Conservation (phyloP, 2,797 vertebrate species). For the Xyrichtys novacula region DNA sequence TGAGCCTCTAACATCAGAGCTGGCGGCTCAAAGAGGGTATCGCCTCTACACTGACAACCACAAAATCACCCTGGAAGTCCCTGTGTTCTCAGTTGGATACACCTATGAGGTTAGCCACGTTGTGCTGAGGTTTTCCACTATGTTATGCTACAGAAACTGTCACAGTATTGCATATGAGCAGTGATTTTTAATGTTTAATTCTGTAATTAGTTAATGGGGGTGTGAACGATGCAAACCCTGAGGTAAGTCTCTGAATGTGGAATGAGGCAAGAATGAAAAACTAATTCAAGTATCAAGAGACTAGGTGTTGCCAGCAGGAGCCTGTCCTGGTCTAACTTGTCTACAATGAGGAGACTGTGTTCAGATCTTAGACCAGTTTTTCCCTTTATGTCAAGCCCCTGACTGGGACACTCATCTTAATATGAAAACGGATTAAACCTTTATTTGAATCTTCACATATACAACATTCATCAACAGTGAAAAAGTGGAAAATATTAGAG, state of each 20-base stretch:
- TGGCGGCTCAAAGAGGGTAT: constrained; percentile 73
- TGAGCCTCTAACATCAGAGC: constrained; percentile 67
- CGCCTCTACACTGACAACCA: constrained; percentile 62
- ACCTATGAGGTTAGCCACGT: constrained; percentile 75
- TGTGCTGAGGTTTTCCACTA: not conserved
- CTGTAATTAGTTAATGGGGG: not conserved
- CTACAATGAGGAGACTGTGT: too few relatives aligned
- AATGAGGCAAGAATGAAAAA: too few relatives aligned
- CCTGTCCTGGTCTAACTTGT: too few relatives aligned
- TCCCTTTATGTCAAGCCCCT: too few relatives aligned
- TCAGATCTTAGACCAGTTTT: too few relatives aligned
- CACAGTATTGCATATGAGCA: not conserved
- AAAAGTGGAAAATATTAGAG: not conserved
- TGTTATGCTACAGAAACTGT: not conserved
- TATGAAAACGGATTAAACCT: too few relatives aligned
- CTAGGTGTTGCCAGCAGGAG: not conserved
- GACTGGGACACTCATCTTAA: too few relatives aligned
- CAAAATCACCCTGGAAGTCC: constrained; percentile 77
- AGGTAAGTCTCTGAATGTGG: too few relatives aligned
- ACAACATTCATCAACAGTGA: not conserved
- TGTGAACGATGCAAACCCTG: too few relatives aligned
- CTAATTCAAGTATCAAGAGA: not conserved
- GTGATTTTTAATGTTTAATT: not conserved
- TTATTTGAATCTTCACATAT: too few relatives aligned
- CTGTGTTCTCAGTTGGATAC: constrained; percentile 81